Base-by-base conservation (phyloP, 2,888 invertebrate genomes). In the Asteroscopus sphinx region DNA sequence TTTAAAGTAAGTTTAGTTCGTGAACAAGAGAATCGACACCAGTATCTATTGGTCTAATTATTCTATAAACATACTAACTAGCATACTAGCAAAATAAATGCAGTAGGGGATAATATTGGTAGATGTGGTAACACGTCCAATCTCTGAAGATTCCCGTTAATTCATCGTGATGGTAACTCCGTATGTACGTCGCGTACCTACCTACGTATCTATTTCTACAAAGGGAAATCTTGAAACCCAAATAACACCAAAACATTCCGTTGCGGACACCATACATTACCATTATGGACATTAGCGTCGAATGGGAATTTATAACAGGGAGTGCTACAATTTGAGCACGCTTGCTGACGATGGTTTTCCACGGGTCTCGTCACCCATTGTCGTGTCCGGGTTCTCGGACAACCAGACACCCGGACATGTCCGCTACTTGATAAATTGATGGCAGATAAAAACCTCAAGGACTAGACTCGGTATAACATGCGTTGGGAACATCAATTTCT, bases 341-440 rank as follows among this genome's bases (percentile, higher is more conserved):
- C 83, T 85, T 85, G 88, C 87, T 88, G 88, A 89, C 85, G 76
- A 77, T 80, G 77, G 79, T 76, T 82, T 81, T 73, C 72, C 76
- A 71, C 76, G 80, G 74, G 77, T 76, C 67, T 73, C 73, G 78
- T 78, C 76, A 77, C 76, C 85, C 75, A 85, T 88, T 87, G 86
- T 88, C 80, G 75, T 78, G 69, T 67, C 69, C 80, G 82, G 82
- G 81, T 83, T 67, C 48, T 12, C 65, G 63, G 41, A 39, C 32
- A 42, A 46, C 42, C 46, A 46, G 68, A 73, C 75, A 79, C 73
- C 78, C 79, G 77, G 79, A 83, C 82, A 82, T 82, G 82, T 86
- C 81, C 75, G 77, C 72, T 70, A 73, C 82, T 81, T 90, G 88
- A 90, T 88, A 84, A 87, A 90, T 90, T 83, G 81, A 83, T 80